phyloP scores from a whole-genome alignment of 2,797 vertebrate species.

The Podarcis siculus region DNA sequence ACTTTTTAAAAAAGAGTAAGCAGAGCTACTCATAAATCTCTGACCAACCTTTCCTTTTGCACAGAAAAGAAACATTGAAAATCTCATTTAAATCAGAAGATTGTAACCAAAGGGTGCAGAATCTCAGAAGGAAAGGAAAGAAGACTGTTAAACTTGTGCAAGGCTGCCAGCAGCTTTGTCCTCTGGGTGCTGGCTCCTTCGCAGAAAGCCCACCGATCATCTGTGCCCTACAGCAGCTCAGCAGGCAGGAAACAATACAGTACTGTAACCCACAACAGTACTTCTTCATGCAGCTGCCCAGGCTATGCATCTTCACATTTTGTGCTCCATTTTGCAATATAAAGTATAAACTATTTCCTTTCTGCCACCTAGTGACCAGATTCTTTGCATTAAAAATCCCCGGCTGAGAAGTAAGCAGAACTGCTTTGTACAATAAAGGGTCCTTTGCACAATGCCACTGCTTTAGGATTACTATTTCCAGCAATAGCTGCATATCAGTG shows the following conservation, averaged over 20 bases:
- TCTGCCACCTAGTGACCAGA: slow-evolving; percentile 72
- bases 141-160: neutral
- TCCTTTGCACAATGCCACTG: slow-evolving; percentile 26
- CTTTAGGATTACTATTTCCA: slow-evolving; percentile 31
- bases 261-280: neutral
- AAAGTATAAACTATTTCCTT: slow-evolving; percentile 61
- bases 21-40: slow-evolving; percentile 2
- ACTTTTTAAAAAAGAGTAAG: slow-evolving; percentile 13
- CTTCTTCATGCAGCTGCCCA: neutral
- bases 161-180: neutral
- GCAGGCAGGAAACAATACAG: too few relatives aligned
- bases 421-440: neutral
- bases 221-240: neutral
- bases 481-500: slow-evolving; percentile 34
- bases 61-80: slow-evolving; percentile 21
- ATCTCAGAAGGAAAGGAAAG: neutral
- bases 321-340: neutral
- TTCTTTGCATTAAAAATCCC: slow-evolving; percentile 23
- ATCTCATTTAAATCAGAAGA: slow-evolving; percentile 20
- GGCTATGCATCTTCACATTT: neutral
- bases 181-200: neutral
- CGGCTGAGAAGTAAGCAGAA: slow-evolving; percentile 13
- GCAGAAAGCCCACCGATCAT: neutral
- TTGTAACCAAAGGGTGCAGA: slow-evolving; percentile 10
- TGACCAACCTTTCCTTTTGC: slow-evolving; percentile 6